Base-by-base conservation (phyloP, 1,140 invertebrate species). In the Anastrepha ludens region DNA sequence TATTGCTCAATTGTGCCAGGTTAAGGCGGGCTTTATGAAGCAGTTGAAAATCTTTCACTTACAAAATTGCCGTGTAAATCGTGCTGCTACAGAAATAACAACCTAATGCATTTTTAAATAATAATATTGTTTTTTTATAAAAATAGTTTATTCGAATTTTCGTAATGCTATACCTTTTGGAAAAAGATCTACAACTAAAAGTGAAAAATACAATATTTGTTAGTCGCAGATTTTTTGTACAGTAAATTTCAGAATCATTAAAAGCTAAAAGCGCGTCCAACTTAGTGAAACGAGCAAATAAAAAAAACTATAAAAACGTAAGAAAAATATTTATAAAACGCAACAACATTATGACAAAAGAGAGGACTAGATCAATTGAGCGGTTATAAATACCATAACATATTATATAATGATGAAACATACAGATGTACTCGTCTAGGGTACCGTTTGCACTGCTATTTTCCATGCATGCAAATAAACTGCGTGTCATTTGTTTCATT, bases 81-180 rank as follows among this genome's bases (percentile, higher is more conserved):
- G n/a, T n/a, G 6, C 11, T 55, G 50, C 50, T 8, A 55, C 6
- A 55, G 11, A 55, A 55, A 55, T 8, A 55, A 55, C 6, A 8
- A 55, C 50, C 11, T 5, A 15, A 62, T 17, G 60, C 13, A 74
- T 44, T 47, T 47, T 47, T 29, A 74, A 74, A 5, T 17, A 74
- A 74, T 6, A 47, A 29, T 11, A 13, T 74, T 20, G 8, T n/a
- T 81, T 81, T 81, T 81, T 81, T 81, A 81, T 81, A 81, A 81
- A 81, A 81, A 81, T 81, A 81, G 41, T 81, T 81, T 81, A 81
- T 81, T 81, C 74, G 50, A 55, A 55, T 81, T 81, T 55, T 58
- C 74, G 74, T 81, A 81, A 81, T 81, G 74, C 47, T 55, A 55
- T 55, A 81, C 50, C 47, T 55, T 81, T 81, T 55, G 47, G 20